Conservation (phyloP, 2,113 vertebrate species). For the Solenodon paradoxus region DNA sequence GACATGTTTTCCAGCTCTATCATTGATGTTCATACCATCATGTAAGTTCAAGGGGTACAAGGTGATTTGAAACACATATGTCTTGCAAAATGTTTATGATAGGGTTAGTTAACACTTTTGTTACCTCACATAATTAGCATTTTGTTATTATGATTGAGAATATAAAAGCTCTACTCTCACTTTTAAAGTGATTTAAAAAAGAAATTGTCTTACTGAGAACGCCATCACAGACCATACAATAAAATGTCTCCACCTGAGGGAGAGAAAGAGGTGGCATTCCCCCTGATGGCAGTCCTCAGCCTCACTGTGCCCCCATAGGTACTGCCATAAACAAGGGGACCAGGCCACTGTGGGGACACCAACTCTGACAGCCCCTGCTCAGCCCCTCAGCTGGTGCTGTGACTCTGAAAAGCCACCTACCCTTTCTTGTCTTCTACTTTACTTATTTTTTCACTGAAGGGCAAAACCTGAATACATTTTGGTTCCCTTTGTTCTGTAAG, state of each 20-base stretch:
- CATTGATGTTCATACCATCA: neutral
- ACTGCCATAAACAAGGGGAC: neutral
- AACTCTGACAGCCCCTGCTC: neutral
- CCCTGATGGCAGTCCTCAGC: neutral
- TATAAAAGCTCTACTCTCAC: neutral
- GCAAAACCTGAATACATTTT: neutral
- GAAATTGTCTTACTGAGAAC: neutral
- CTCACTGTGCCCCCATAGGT: accelerated
- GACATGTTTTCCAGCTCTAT: neutral
- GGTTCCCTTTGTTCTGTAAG: neutral
- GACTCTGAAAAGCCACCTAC: neutral
- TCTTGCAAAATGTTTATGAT: neutral
- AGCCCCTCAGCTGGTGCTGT: neutral
- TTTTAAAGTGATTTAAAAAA: neutral
- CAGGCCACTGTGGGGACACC: neutral
- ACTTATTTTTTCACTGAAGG: neutral
- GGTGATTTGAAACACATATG: neutral
- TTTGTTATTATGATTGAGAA: neutral
- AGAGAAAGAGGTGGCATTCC: neutral
- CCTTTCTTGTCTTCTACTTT: neutral
- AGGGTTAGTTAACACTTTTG: neutral
- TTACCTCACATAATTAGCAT: neutral
- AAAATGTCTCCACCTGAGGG: neutral
- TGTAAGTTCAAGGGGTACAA: neutral
- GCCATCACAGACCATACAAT: neutral